A percentile compares a stretch with the other conserved stretches of the same genome.
Conservation (phyloP, 2,113 vertebrate genomes). For the Saiga tatarica region DNA sequence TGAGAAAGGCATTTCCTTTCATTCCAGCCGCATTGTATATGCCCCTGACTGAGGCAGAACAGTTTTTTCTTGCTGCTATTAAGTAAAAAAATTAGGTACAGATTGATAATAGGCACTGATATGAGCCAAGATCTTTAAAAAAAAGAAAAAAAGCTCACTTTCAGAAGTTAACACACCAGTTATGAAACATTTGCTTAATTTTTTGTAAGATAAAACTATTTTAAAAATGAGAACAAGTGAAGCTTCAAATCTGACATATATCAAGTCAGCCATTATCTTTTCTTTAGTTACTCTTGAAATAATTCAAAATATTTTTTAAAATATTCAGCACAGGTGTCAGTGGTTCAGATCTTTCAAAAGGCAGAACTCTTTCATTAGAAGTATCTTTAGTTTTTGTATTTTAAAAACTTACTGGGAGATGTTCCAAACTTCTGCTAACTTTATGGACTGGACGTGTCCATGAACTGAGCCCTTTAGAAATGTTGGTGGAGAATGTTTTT, state of each 20-base stretch:
- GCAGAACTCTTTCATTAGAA: background rate
- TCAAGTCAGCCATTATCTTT: constrained; percentile 39
- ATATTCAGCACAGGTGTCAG: constrained; percentile 2
- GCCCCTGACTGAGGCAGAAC: constrained; percentile 65
- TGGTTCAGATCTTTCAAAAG: background rate
- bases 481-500: background rate
- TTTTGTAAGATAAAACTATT: constrained; percentile 59
- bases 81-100: constrained; percentile 65
- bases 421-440: background rate
- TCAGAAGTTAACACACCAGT: constrained; percentile 63
- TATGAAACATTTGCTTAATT: constrained; percentile 71
- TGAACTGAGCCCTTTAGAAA: background rate
- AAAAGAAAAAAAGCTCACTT: constrained; percentile 18
- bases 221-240: constrained; percentile 62
- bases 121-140: constrained; percentile 65
- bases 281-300: constrained; percentile 37
- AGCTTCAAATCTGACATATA: constrained; percentile 53
- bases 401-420: background rate
- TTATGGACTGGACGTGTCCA: background rate
- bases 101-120: constrained; percentile 59
- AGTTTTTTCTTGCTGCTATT: constrained; percentile 63
- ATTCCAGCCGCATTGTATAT: constrained; percentile 48
- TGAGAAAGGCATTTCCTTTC: constrained; percentile 70
- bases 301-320: constrained; percentile 30
- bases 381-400: background rate